phyloP scores from a whole-genome alignment of 2,113 vertebrate genomes.

The Cynoglossus semilaevis region DNA sequence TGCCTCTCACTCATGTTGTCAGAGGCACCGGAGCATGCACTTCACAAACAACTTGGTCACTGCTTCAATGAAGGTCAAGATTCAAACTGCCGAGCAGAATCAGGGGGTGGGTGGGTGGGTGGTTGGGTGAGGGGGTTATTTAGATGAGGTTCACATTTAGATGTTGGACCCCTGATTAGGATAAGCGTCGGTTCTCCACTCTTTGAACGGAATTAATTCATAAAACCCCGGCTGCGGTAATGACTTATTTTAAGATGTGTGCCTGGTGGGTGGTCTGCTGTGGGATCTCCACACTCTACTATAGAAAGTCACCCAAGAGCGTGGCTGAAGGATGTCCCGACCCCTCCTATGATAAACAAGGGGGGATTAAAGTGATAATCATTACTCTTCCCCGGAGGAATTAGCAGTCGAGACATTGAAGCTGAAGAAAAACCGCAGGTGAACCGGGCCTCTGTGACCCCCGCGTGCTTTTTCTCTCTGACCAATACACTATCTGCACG shows the following conservation, averaged over 20 bases:
- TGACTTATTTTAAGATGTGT: conserved; percentile 39
- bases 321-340: conserved; percentile 59
- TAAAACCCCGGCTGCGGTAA: conserved; percentile 47
- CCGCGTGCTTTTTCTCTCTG: conserved; percentile 38
- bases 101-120: too few relatives aligned
- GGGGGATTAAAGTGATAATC: conserved; percentile 71
- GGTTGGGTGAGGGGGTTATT: conserved; percentile 42
- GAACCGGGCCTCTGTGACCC: conserved; percentile 62
- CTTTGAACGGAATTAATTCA: conserved; percentile 57
- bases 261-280: conserved; percentile 32
- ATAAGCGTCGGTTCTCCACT: conserved; percentile 37
- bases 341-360: conserved; percentile 66
- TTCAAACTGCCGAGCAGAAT: conserved; percentile 52
- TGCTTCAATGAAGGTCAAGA: conserved; percentile 70
- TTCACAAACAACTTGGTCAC: conserved; percentile 73
- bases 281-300: conserved; percentile 49
- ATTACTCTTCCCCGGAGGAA: conserved; percentile 72
- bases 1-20: conserved; percentile 72
- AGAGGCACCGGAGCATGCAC: conserved; percentile 65
- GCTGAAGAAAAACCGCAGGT: conserved; percentile 67
- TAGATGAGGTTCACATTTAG: conserved; percentile 44
- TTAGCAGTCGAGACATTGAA: conserved; percentile 64
- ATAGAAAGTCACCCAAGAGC: conserved; percentile 47
- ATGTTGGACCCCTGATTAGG: conserved; percentile 57
- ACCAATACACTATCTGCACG: conserved; percentile 48